phyloP scores from a whole-genome alignment of 1,140 invertebrate species.

The Hyposmocoma kahamanoa region DNA sequence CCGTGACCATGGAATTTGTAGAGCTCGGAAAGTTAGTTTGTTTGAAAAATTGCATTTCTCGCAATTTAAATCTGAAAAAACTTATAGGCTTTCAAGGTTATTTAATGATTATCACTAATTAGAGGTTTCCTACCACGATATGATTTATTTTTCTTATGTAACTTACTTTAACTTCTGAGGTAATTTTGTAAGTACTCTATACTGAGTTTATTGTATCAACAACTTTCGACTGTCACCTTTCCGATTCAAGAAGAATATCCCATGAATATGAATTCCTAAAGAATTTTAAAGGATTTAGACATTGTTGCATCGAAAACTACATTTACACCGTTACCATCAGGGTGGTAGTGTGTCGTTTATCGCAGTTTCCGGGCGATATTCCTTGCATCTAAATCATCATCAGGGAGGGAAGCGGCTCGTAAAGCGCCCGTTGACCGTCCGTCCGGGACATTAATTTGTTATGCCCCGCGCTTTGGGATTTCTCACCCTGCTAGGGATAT shows the following conservation, averaged over 20 bases:
- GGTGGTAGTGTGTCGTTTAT: too few relatives aligned
- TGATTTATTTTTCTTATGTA: too few relatives aligned
- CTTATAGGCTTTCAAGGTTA: too few relatives aligned
- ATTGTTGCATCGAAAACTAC: not conserved
- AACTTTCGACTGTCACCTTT: not conserved
- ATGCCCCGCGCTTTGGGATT: conserved; percentile 38
- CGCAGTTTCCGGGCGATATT: conserved; percentile 53
- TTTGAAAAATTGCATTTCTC: too few relatives aligned
- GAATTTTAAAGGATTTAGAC: not conserved
- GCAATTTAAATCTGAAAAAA: too few relatives aligned
- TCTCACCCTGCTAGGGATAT: conserved; percentile 15
- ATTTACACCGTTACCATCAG: conserved; percentile 11
- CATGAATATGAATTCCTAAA: not conserved
- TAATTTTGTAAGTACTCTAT: not conserved
- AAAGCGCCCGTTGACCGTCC: conserved; percentile 57
- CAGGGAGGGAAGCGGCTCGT: conserved; percentile 51
- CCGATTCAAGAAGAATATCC: not conserved
- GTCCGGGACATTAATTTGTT: conserved; percentile 52
- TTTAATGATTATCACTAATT: too few relatives aligned
- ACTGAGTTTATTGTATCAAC: too few relatives aligned
- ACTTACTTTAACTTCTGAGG: not conserved
- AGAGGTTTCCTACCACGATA: too few relatives aligned
- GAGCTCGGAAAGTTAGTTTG: too few relatives aligned
- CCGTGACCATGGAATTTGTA: too few relatives aligned
- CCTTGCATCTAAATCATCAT: conserved; percentile 70